Percentiles rank a stretch among this genome's conserved stretches.
These are phyloP conservation scores for Corythaeola cristata DNA, from an alignment of 2,113 vertebrate species.

Conservation along the genomic window DNA sequence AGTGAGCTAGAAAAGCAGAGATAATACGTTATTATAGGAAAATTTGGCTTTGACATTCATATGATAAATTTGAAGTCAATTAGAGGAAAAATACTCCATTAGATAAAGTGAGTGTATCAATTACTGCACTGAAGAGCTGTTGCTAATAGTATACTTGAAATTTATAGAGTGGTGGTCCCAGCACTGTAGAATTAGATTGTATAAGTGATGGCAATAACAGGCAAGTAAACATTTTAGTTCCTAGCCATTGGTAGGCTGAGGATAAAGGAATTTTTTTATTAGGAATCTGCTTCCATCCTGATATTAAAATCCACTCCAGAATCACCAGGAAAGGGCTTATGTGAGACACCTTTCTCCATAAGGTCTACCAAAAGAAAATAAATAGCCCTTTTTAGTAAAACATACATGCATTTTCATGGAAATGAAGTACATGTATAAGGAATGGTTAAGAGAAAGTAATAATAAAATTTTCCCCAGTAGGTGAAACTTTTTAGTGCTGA, in stretches of 20 bases:
- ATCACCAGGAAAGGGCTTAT: background rate
- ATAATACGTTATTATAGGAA: constrained; percentile 80
- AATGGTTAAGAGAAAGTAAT: background rate
- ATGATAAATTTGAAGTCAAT: constrained; percentile 82
- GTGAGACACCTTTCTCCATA: background rate
- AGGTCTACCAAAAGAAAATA: background rate
- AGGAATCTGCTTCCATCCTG: background rate
- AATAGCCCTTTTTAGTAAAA: background rate
- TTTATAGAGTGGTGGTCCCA: constrained; percentile 67
- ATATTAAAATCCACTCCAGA: background rate
- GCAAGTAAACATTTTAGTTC: constrained; percentile 58
- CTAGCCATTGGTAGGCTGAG: constrained; percentile 3
- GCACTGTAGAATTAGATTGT: constrained; percentile 42
- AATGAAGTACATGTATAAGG: background rate
- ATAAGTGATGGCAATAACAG: constrained; percentile 27
- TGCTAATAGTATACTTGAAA: constrained; percentile 78
- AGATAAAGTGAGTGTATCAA: constrained; percentile 77
- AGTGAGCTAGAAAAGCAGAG: constrained; percentile 75
- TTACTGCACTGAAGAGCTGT: constrained; percentile 70
- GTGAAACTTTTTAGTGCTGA: background rate
- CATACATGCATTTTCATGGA: background rate
- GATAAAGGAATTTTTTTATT: background rate
- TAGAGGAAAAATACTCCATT: constrained; percentile 80
- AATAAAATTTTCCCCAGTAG: background rate
- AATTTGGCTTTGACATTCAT: constrained; percentile 79